Evolutionary conservation across 2,113 vertebrate species (phyloP).

Genomic region (Cepphus grylle): DNA sequence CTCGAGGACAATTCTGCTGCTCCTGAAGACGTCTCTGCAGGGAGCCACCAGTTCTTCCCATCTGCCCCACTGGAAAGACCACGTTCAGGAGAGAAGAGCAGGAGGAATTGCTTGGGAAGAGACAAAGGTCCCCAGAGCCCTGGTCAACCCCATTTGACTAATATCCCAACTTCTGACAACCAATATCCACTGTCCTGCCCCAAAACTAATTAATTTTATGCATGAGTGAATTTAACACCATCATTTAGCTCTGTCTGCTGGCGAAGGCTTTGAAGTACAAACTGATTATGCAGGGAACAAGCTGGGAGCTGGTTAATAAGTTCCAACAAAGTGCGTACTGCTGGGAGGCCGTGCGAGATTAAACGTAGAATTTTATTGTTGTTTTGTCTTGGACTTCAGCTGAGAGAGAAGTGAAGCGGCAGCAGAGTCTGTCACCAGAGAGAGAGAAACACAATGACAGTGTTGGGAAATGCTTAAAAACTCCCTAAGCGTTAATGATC

Average conservation of each 20-base stretch:
- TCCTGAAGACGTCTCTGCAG: not conserved
- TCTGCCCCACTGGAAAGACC: not conserved
- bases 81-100: not conserved
- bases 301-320: slow-evolving; percentile 35
- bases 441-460: not conserved
- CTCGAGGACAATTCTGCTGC: not conserved
- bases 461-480: not conserved
- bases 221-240: not conserved
- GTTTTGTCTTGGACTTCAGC: not conserved
- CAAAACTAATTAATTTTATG: slow-evolving; percentile 43
- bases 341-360: not conserved
- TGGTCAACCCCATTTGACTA: not conserved
- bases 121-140: not conserved
- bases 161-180: slow-evolving; percentile 14
- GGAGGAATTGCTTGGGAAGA: not conserved
- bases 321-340: not conserved
- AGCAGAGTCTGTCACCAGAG: not conserved
- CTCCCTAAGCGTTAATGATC: not conserved
- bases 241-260: slow-evolving; percentile 15
- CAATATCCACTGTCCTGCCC: slow-evolving; percentile 28
- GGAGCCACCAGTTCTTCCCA: not conserved
- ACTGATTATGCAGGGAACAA: slow-evolving; percentile 32
- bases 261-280: slow-evolving; percentile 26
- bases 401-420: not conserved
- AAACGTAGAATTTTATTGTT: not conserved